These are phyloP conservation scores for Peucedramus taeniatus DNA, from an alignment of 2,113 vertebrate species.

Conservation along the genomic window DNA sequence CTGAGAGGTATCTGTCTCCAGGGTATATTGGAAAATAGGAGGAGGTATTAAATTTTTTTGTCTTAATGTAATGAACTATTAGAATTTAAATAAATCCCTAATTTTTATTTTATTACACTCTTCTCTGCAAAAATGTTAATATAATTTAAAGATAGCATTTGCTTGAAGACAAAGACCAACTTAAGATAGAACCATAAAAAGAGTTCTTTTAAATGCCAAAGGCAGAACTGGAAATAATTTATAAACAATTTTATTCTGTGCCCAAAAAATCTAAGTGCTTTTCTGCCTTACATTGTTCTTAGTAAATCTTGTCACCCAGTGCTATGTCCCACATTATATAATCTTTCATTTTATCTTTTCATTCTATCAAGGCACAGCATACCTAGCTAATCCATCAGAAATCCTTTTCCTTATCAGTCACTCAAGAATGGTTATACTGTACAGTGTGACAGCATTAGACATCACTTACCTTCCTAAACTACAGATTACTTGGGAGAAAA, in stretches of 20 bases:
- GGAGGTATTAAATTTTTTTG: neutral
- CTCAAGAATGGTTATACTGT: slow-evolving; percentile 50
- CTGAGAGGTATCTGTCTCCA: neutral
- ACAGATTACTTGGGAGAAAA: slow-evolving; percentile 26
- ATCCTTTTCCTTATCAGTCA: slow-evolving; percentile 63
- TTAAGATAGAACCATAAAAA: neutral
- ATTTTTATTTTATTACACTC: neutral
- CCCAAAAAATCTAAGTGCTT: slow-evolving; percentile 15
- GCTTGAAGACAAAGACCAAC: neutral
- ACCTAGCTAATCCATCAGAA: slow-evolving; percentile 67
- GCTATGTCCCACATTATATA: slow-evolving; percentile 24
- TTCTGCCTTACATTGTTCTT: slow-evolving; percentile 2
- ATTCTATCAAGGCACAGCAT: slow-evolving; percentile 56
- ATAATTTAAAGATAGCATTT: neutral
- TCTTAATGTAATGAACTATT: neutral
- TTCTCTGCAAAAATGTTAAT: neutral
- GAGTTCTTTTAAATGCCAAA: neutral
- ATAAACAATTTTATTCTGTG: neutral
- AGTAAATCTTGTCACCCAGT: slow-evolving; percentile 11
- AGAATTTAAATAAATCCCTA: neutral
- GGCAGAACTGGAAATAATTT: neutral
- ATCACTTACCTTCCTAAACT: slow-evolving; percentile 60
- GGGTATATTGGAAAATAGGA: neutral
- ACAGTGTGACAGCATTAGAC: slow-evolving; percentile 42
- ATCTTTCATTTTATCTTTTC: slow-evolving; percentile 60